Percentiles rank a stretch among this genome's conserved stretches.
phyloP scores from a whole-genome alignment of 2,888 invertebrate genomes.

The Mythimna vitellina region DNA sequence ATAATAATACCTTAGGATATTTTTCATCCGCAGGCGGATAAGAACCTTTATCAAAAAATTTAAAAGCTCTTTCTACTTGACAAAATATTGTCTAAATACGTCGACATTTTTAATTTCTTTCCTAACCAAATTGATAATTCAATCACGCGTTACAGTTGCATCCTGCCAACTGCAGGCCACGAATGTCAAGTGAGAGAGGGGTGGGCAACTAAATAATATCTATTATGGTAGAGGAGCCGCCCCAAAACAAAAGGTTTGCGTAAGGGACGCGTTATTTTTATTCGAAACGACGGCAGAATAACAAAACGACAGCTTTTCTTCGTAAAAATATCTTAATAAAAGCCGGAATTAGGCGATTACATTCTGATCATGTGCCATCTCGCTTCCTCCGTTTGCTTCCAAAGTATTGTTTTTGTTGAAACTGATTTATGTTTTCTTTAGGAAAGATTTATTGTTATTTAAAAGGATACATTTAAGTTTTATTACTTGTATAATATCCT shows the following conservation, averaged over 20 bases:
- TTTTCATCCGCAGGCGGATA: too few species aligned
- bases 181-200: constrained; percentile 87
- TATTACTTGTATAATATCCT: constrained; percentile 65
- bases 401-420: constrained; percentile 78
- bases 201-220: constrained; percentile 80
- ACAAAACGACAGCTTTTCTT: constrained; percentile 83
- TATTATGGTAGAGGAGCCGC: constrained; percentile 79
- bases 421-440: constrained; percentile 81
- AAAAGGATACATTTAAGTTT: constrained; percentile 77
- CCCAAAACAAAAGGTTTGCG: constrained; percentile 85
- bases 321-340: constrained; percentile 88
- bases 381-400: constrained; percentile 82
- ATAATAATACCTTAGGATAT: too few species aligned
- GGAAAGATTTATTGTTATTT: constrained; percentile 82
- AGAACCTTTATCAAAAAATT: neutral
- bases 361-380: constrained; percentile 86
- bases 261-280: constrained; percentile 89
- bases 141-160: constrained; percentile 87
- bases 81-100: constrained; percentile 35
- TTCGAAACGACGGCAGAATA: constrained; percentile 86
- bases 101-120: constrained; percentile 66
- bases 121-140: constrained; percentile 78
- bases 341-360: constrained; percentile 83
- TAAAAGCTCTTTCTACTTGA: neutral
- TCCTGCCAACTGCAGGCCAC: constrained; percentile 85